A percentile compares a stretch with the other conserved stretches of the same genome.
Evolutionary conservation across 2,888 invertebrate species (phyloP).

Genomic region (Amphipyra berbera): DNA sequence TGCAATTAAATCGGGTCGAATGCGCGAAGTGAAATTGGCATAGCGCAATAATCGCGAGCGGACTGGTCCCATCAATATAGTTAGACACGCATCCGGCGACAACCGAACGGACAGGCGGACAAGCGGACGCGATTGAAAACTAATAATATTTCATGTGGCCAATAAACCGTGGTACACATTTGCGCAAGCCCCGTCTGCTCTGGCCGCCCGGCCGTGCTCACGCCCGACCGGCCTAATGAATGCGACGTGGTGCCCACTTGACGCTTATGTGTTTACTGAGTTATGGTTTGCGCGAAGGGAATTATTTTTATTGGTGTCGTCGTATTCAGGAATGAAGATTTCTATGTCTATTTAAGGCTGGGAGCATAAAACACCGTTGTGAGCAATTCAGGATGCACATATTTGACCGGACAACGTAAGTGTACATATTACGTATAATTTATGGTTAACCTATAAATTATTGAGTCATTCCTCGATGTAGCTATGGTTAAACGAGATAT

Average conservation of each 20-base stretch:
- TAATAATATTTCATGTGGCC: constrained; percentile 78
- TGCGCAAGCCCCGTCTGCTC: constrained; percentile 70
- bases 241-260: constrained; percentile 43
- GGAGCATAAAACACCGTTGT: constrained; percentile 51
- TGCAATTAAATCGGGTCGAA: constrained; percentile 72
- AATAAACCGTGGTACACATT: constrained; percentile 73
- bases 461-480: constrained; percentile 32
- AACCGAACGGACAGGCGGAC: constrained; percentile 72
- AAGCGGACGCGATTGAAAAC: constrained; percentile 80
- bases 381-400: constrained; percentile 54
- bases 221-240: constrained; percentile 63
- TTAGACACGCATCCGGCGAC: constrained; percentile 83
- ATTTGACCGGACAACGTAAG: constrained; percentile 56
- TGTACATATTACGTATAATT: constrained; percentile 54
- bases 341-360: constrained; percentile 56
- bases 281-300: constrained; percentile 40
- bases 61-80: constrained; percentile 83
- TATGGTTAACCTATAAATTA: constrained; percentile 49
- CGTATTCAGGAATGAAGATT: constrained; percentile 57
- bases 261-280: constrained; percentile 46
- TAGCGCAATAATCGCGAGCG: constrained; percentile 63
- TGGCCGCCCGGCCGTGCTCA: constrained; percentile 34
- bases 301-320: constrained; percentile 53
- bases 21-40: constrained; percentile 77
- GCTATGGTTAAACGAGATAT: constrained; percentile 18